Percentiles rank a stretch among this genome's conserved stretches.
Conservation (phyloP, 2,113 vertebrate species). For the Phrynocephalus versicolor region DNA sequence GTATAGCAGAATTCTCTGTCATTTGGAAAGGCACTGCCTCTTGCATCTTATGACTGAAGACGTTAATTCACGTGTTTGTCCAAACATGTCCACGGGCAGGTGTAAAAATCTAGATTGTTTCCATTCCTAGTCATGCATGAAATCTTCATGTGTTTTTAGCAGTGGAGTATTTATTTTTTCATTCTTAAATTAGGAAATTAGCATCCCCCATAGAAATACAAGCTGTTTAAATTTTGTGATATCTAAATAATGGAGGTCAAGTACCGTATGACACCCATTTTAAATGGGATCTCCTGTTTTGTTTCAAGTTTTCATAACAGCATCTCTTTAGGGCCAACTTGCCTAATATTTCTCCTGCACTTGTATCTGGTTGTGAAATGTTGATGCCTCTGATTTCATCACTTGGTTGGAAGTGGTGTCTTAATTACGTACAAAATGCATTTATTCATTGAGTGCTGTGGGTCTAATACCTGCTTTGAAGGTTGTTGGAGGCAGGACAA, state of each 20-base stretch:
- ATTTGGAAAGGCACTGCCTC: constrained; percentile 58
- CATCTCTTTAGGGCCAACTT: background rate
- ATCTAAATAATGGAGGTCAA: constrained; percentile 42
- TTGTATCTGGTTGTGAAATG: background rate
- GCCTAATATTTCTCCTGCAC: background rate
- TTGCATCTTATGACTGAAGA: constrained; percentile 43
- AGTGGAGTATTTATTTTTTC: constrained; percentile 51
- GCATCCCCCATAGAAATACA: constrained; percentile 22
- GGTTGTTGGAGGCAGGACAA: constrained; percentile 25
- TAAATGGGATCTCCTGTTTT: background rate
- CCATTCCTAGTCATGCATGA: background rate
- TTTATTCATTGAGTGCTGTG: background rate
- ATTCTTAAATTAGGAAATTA: constrained; percentile 40
- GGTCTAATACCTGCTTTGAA: background rate
- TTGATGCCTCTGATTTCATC: background rate
- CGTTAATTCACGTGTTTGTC: constrained; percentile 59
- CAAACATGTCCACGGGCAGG: constrained; percentile 61
- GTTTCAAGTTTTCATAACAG: background rate
- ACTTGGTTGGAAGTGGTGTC: constrained; percentile 19
- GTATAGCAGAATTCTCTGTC: constrained; percentile 50
- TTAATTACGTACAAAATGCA: background rate
- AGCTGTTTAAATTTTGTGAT: constrained; percentile 2
- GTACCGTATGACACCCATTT: constrained; percentile 5
- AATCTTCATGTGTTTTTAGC: constrained; percentile 31
- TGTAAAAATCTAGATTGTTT: constrained; percentile 57